Conservation (phyloP, 2,113 vertebrate genomes). For the Sturnus vulgaris region DNA sequence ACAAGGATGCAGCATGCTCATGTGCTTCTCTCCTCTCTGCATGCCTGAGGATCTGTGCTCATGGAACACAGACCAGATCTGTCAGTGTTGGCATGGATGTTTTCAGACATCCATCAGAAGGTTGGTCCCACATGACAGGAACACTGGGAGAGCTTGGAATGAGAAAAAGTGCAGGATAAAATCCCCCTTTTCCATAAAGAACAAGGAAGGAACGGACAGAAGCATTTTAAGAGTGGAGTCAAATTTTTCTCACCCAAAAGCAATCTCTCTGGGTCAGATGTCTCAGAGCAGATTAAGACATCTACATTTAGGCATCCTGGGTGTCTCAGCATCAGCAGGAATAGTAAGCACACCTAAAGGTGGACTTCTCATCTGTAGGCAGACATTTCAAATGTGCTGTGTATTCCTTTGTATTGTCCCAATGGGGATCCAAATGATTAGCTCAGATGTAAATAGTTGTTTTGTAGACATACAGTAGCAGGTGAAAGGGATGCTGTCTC, state of each 20-base stretch:
- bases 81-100: background rate
- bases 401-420: background rate
- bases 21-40: background rate
- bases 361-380: background rate
- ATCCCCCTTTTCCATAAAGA: background rate
- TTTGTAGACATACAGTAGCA: background rate
- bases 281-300: background rate
- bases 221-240: background rate
- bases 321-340: background rate
- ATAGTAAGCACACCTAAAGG: background rate
- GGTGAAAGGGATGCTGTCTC: background rate
- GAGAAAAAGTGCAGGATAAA: background rate
- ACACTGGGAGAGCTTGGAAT: background rate
- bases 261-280: background rate
- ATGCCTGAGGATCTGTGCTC: background rate
- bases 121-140: background rate
- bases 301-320: background rate
- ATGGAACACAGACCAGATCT: background rate
- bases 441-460: background rate
- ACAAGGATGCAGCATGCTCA: fast-evolving
- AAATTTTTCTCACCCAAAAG: background rate
- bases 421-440: background rate
- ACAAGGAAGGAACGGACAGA: background rate
- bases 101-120: background rate
- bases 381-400: background rate